phyloP scores from a whole-genome alignment of 2,888 invertebrate genomes.

The Papilio gigon region DNA sequence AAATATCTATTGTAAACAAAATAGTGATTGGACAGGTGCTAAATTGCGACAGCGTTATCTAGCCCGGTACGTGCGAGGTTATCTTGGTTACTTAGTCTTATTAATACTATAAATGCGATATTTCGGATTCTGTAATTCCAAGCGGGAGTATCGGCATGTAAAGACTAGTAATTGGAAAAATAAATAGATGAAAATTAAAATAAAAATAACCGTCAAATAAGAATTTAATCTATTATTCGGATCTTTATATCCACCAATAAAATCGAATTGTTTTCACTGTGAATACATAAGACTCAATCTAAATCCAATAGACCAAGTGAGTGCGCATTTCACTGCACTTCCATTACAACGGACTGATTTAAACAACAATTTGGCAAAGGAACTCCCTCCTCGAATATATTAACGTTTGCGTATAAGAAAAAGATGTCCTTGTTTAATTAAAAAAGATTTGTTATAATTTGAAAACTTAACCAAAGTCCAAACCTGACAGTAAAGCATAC shows the following conservation, averaged over 20 bases:
- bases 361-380: constrained; percentile 28
- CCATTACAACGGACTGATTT: constrained; percentile 14
- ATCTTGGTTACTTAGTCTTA: too few relatives aligned
- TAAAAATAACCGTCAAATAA: background rate
- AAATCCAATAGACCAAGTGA: constrained; percentile 27
- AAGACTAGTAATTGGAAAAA: background rate
- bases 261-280: constrained; percentile 12
- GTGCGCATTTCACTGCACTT: constrained; percentile 43
- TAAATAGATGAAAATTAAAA: background rate
- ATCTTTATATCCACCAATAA: constrained; percentile 7
- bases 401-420: background rate
- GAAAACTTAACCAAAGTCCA: too few relatives aligned
- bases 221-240: background rate
- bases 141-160: too few relatives aligned
- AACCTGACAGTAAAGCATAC: too few relatives aligned
- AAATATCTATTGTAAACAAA: constrained; percentile 14
- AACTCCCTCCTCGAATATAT: background rate
- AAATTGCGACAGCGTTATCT: too few relatives aligned
- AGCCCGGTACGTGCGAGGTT: too few relatives aligned
- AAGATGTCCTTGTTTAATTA: background rate
- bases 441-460: too few relatives aligned
- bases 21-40: background rate
- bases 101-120: too few relatives aligned
- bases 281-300: constrained; percentile 8
- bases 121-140: too few relatives aligned